phyloP scores from a whole-genome alignment of 2,888 invertebrate genomes.

The Zaprionus obscuricornis region DNA sequence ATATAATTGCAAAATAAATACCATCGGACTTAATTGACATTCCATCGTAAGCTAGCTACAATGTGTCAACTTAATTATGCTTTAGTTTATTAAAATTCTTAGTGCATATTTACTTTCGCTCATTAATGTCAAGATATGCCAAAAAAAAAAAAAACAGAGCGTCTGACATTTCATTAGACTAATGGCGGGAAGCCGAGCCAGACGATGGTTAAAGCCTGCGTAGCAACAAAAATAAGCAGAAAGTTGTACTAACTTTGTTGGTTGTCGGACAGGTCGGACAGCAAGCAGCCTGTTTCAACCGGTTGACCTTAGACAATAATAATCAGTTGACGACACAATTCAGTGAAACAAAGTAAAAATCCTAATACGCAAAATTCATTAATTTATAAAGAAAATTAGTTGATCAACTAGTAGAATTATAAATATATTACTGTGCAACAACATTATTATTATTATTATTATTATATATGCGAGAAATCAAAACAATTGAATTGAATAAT shows the following conservation, averaged over 20 bases:
- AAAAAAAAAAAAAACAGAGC: too few relatives aligned
- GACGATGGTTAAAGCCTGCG: neutral
- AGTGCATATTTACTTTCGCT: neutral
- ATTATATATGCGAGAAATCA: too few relatives aligned
- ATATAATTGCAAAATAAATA: too few relatives aligned
- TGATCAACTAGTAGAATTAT: too few relatives aligned
- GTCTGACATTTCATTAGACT: constrained; percentile 24
- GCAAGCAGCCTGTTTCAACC: constrained; percentile 31
- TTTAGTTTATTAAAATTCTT: constrained; percentile 3
- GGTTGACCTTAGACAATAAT: constrained; percentile 62
- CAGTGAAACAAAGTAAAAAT: neutral
- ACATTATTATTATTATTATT: too few relatives aligned
- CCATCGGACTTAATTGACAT: constrained; percentile 10
- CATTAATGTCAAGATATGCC: constrained; percentile 27
- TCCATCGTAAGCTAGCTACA: neutral
- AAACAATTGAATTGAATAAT: constrained; percentile 3
- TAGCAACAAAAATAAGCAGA: constrained; percentile 36
- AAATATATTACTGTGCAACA: too few relatives aligned
- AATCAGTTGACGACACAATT: constrained; percentile 10
- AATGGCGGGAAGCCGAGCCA: constrained; percentile 5
- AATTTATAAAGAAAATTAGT: too few relatives aligned
- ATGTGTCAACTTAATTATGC: constrained; percentile 1
- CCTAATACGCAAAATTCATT: neutral
- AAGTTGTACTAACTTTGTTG: neutral
- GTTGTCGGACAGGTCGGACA: constrained; percentile 10